Evolutionary conservation across 2,113 vertebrate species (phyloP), one percentile per base, ranked within the genome.

Genomic region (Gavia stellata): DNA sequence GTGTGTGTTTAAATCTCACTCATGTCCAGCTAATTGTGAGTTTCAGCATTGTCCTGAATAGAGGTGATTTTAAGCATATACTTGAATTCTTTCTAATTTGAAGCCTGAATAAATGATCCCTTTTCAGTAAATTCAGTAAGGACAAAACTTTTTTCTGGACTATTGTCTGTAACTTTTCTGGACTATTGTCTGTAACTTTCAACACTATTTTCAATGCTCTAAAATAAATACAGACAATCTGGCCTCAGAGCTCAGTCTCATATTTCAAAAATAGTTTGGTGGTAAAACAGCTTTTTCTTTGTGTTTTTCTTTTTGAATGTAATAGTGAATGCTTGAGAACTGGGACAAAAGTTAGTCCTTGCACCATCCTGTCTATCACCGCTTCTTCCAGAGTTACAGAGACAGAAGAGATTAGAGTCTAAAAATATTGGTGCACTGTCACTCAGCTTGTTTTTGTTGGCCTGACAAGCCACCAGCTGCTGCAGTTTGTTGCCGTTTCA

Each of bases 391-490:
- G 84, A 91, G 23, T 68, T 53, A 42, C 79, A 86, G 75, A 87
- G 52, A 59, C 42, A 86, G 72, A 45, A 68, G 28, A 82, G 73
- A 78, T 71, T 67, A 68, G 40, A 38, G 59, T 94, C 94, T 86
- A 52, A 94, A 84, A 81, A 83, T 63, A 90, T 18, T 91, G 4
- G 24, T 50, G 56, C 19, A 17, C 79, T 92, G 33, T 92, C 87
- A 56, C 66, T 92, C 62, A 5, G 38, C 36, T 49, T 88, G 83
- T 93, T 96, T 91, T 78, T 80, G 40, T 80, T 96, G 96, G 94
- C 86, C 88, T 25, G 75, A 67, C 29, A 34, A 50, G 29, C 62
- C 50, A 34, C 78, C 96, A 96, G 79, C 84, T 92, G 81, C 92
- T 92, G 88, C 59, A 58, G 17, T 20, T 73, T 36, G 33, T 84